These are phyloP conservation scores for Illadopsis cleaveri DNA, from an alignment of 2,113 vertebrate genomes.

Conservation along the genomic window DNA sequence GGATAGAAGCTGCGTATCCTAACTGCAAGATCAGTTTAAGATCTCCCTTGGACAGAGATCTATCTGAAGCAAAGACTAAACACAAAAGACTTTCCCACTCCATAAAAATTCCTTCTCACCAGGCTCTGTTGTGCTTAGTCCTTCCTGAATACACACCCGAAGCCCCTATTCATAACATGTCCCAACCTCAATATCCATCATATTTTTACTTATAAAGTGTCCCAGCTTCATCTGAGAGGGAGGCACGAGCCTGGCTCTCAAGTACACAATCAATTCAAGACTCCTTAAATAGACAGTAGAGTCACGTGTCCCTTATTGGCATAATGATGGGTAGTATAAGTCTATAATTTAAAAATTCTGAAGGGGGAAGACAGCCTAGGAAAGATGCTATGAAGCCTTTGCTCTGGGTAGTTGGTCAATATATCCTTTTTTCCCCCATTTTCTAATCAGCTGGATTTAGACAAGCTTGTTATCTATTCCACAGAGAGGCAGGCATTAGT, in stretches of 20 bases:
- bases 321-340: too few relatives aligned
- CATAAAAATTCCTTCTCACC: background rate
- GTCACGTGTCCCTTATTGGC: background rate
- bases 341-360: background rate
- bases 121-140: background rate
- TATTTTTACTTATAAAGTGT: background rate
- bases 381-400: background rate
- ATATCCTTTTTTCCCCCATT: accelerated
- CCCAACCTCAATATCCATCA: background rate
- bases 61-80: background rate
- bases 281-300: background rate
- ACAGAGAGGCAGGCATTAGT: background rate
- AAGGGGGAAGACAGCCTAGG: background rate
- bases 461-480: background rate
- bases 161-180: background rate
- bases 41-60: background rate
- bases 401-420: background rate
- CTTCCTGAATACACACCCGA: background rate
- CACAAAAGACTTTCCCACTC: background rate
- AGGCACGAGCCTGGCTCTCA: background rate
- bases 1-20: background rate
- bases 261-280: background rate
- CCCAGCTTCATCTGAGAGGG: background rate
- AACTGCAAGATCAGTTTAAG: background rate
- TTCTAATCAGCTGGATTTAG: background rate